Evolutionary conservation across 2,113 vertebrate genomes (phyloP).

Genomic region (Mungos mungo): DNA sequence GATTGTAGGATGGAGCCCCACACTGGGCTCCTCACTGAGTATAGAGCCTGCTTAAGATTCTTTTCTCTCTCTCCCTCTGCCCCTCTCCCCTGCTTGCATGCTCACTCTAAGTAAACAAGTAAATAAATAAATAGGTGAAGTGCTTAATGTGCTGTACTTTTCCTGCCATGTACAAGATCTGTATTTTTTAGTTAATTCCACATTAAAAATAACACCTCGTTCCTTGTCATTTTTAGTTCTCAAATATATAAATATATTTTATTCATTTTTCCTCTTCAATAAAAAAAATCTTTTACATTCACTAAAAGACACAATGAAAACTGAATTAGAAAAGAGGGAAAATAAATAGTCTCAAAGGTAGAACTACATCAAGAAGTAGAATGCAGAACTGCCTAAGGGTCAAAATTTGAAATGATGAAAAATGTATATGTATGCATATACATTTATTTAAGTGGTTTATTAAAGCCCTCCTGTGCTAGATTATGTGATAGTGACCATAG

Average conservation of each 20-base stretch:
- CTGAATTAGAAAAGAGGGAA: background rate
- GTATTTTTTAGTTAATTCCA: background rate
- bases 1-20: too few relatives aligned
- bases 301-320: slow-evolving; percentile 3
- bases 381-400: background rate
- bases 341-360: slow-evolving; percentile 33
- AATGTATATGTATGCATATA: background rate
- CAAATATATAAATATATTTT: slow-evolving; percentile 29
- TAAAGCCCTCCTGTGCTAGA: background rate
- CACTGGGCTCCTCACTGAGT: too few relatives aligned
- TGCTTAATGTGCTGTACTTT: background rate
- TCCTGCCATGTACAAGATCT: background rate
- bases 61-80: too few relatives aligned
- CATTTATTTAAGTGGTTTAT: slow-evolving; percentile 7
- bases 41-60: too few relatives aligned
- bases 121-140: background rate
- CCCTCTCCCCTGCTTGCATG: too few relatives aligned
- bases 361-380: slow-evolving; percentile 40
- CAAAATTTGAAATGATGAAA: slow-evolving; percentile 34
- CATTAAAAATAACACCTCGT: background rate
- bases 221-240: background rate
- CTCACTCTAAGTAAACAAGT: too few relatives aligned
- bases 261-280: background rate
- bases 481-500: background rate
- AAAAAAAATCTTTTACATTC: background rate